Evolutionary conservation across 2,797 vertebrate genomes (phyloP), one percentile per base, ranked within the genome.

Genomic region (Kryptolebias ocellatus): DNA sequence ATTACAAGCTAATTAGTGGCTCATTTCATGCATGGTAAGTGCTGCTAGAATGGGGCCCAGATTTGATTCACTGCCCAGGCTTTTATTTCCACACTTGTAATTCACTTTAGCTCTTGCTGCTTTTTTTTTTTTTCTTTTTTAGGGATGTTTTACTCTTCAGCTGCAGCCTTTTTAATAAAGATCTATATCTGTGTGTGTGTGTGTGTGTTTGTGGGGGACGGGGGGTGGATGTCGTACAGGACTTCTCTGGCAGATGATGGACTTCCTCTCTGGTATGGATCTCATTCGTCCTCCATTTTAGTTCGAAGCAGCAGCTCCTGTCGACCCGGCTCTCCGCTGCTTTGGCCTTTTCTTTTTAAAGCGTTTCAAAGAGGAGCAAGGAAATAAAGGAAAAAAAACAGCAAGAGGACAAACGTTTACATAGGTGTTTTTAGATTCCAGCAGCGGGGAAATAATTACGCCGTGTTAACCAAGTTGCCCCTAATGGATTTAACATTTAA

Each of bases 251-350:
- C 93, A 94, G 80, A 95, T 94, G 81, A 94, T 94, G 78, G 92
- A 93, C 79, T 95, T 92, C 93, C 93, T 93, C 81, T 94, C 92
- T 1, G 93, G 90, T 92, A 93, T 93, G 84, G 89, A 93, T 91
- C 92, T 93, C 92, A 94, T 94, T 86, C 94, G 93, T 62, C 91
- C 91, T 34, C 34, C 34, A 7, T 81, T 93, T 93, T 37, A 93
- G 87, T 83, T 86, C 93, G 4, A 94, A 88, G 76, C 92, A 92
- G 64, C 91, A 89, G 67, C 89, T 94, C 47, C 91, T 90, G 10
- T 93, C 91, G 0, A 90, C 92, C 91, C 89, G 93, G 81, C 88
- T 94, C 83, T 94, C 92, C 90, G 90, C 90, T 10, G 92, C 90
- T 53, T 92, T 93, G 24, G 90, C 84, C 3, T 88, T 92, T 87